Percentiles rank a stretch among this genome's conserved stretches.
These are phyloP conservation scores for Melieria picta DNA, from an alignment of 2,888 invertebrate genomes.

Conservation along the genomic window DNA sequence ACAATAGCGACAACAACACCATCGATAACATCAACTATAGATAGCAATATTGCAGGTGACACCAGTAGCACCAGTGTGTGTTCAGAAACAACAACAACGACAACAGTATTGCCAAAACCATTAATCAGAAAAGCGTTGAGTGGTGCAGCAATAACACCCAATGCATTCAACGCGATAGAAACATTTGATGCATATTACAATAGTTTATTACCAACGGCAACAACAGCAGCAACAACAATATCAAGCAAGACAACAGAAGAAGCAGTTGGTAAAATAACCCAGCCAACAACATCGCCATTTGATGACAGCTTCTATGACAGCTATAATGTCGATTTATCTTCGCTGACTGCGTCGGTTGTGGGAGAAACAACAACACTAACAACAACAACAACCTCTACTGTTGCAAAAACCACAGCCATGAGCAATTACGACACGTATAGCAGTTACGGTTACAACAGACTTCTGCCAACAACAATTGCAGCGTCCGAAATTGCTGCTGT, in stretches of 20 bases:
- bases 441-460: too few species aligned
- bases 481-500: neutral
- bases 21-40: constrained; percentile 19
- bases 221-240: constrained; percentile 9
- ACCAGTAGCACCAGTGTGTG: too few species aligned
- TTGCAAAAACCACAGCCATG: neutral
- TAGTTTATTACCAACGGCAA: neutral
- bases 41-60: neutral
- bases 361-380: neutral
- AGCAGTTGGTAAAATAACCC: neutral
- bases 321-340: constrained; percentile 54
- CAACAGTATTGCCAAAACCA: neutral
- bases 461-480: neutral
- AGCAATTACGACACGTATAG: too few species aligned
- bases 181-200: neutral
- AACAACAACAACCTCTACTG: neutral
- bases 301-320: constrained; percentile 59
- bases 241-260: neutral
- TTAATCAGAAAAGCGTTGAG: neutral
- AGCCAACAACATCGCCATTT: constrained; percentile 44
- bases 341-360: constrained; percentile 42
- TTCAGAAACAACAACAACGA: neutral
- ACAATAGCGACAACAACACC: neutral
- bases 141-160: neutral
- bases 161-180: too few species aligned